phyloP scores from a whole-genome alignment of 37 sponge, comb jelly and placozoan genomes.

The Chondrilla cf. caribensis region DNA sequence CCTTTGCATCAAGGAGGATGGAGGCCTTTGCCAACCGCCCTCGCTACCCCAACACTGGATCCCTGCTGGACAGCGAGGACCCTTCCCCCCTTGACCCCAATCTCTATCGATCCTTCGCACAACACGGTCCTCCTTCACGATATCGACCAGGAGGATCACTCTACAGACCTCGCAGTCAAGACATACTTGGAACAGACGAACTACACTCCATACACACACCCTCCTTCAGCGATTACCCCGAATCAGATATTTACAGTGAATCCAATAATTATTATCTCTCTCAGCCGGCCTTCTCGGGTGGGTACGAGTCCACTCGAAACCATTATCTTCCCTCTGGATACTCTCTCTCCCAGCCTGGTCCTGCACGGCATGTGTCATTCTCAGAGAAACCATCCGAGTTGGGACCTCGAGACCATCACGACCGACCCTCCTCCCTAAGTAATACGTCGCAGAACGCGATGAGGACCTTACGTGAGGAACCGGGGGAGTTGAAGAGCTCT shows the following conservation, averaged over 20 bases:
- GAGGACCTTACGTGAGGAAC: conserved; percentile 10
- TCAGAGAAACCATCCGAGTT: neutral
- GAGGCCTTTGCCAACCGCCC: neutral
- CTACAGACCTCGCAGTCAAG: conserved; percentile 20
- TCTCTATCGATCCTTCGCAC: conserved; percentile 1
- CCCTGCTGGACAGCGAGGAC: neutral
- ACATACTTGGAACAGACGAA: neutral
- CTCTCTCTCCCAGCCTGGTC: conserved; percentile 70
- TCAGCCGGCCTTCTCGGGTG: conserved; percentile 28
- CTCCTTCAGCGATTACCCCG: conserved; percentile 7
- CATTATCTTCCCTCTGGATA: conserved; percentile 30
- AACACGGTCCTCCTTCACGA: neutral
- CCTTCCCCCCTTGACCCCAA: neutral
- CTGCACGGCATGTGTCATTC: conserved; percentile 6
- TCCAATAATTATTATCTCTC: conserved; percentile 41
- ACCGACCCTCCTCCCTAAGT: neutral
- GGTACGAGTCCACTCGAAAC: neutral
- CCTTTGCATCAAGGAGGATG: neutral
- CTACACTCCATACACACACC: neutral
- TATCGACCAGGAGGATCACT: neutral
- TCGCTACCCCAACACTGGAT: neutral
- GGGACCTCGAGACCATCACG: conserved; percentile 7
- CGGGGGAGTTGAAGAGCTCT: neutral
- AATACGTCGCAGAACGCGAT: neutral
- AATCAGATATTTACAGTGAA: neutral